A percentile compares a stretch with the other conserved stretches of the same genome.
These are phyloP conservation scores for Melanchra persicariae DNA, from an alignment of 2,888 invertebrate genomes.

Conservation along the genomic window DNA sequence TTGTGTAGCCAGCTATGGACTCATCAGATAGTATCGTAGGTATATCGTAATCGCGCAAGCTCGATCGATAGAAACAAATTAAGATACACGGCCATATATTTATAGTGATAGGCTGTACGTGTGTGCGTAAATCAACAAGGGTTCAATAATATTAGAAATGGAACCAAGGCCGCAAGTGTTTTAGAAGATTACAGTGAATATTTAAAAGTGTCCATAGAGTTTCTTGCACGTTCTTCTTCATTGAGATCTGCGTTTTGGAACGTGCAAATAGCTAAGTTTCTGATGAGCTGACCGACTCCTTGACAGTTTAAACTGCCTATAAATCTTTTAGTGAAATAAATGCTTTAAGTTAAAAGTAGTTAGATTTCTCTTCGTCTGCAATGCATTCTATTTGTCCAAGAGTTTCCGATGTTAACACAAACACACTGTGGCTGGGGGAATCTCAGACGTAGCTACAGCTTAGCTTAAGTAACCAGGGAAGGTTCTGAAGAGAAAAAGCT, in stretches of 20 bases:
- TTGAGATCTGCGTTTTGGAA: not conserved
- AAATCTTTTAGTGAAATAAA: not conserved
- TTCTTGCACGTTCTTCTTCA: slow-evolving; percentile 1
- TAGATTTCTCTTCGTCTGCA: slow-evolving; percentile 12
- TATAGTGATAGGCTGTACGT: slow-evolving; percentile 23
- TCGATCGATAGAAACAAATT: slow-evolving; percentile 55
- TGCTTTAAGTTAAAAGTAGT: not conserved
- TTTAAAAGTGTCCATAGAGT: not conserved
- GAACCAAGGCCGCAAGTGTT: slow-evolving; percentile 1
- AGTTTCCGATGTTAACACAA: slow-evolving; percentile 21
- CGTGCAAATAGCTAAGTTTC: not conserved
- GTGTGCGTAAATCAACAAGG: slow-evolving; percentile 36
- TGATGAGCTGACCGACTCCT: not conserved
- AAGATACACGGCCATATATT: slow-evolving; percentile 40
- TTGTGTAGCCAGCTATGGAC: slow-evolving; percentile 33
- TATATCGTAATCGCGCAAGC: slow-evolving; percentile 44
- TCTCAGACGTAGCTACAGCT: slow-evolving; percentile 21
- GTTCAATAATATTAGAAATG: slow-evolving; percentile 43
- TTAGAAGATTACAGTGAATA: not conserved
- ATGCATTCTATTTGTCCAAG: slow-evolving; percentile 37
- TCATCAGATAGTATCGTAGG: slow-evolving; percentile 38
- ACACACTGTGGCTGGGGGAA: slow-evolving; percentile 21
- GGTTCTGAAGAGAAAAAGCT: slow-evolving; percentile 23
- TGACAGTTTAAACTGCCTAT: not conserved
- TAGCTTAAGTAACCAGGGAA: slow-evolving; percentile 46